A percentile compares a stretch with the other conserved stretches of the same genome.
These are phyloP conservation scores for Proales similis DNA, from an alignment of 1,140 invertebrate species.

Conservation along the genomic window DNA sequence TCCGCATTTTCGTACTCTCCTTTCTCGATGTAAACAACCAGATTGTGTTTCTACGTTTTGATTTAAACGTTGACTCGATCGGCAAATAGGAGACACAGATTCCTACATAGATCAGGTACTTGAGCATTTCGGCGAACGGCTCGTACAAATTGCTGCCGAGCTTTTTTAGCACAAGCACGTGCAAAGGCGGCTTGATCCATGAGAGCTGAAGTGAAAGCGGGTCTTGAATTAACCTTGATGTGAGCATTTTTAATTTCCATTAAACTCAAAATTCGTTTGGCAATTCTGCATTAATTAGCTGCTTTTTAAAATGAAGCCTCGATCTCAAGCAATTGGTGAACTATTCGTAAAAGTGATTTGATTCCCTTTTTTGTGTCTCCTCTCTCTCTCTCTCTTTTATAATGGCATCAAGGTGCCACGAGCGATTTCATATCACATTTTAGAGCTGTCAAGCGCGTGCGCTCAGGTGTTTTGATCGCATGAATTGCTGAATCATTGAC, in stretches of 20 bases:
- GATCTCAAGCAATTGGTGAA: too few relatives aligned
- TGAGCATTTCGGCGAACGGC: slow-evolving; percentile 25
- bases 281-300: too few relatives aligned
- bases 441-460: too few relatives aligned
- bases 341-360: too few relatives aligned
- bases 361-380: too few relatives aligned
- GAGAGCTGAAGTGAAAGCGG: slow-evolving; percentile 28
- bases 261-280: too few relatives aligned
- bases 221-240: slow-evolving; percentile 23
- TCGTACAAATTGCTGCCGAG: neutral
- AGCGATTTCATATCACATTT: too few relatives aligned
- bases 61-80: neutral
- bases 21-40: slow-evolving; percentile 23
- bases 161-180: slow-evolving; percentile 32
- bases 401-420: too few relatives aligned
- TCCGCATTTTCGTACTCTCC: slow-evolving; percentile 10
- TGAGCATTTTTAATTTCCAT: too few relatives aligned
- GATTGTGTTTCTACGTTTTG: slow-evolving; percentile 16
- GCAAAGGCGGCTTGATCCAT: slow-evolving; percentile 23
- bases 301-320: too few relatives aligned
- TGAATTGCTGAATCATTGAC: neutral
- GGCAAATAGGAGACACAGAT: neutral
- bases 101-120: slow-evolving; percentile 26
- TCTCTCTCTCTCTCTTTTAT: too few relatives aligned
- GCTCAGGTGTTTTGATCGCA: too few relatives aligned